Base-by-base conservation (phyloP, 2,888 invertebrate genomes). In the Eumacrocentrus americanus region DNA sequence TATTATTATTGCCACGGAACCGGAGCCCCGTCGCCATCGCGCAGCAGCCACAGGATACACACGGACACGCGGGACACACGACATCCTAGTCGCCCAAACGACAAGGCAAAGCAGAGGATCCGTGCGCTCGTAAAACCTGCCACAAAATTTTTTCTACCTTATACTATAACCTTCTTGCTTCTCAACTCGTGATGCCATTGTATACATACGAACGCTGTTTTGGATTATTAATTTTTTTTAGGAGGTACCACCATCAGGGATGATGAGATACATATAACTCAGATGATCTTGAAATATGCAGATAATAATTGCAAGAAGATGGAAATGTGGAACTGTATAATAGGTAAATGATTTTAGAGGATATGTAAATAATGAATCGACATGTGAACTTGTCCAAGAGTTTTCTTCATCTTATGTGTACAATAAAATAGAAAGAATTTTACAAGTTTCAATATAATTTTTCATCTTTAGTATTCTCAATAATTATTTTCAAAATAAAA, bases 1-100 rank as follows among this genome's bases (percentile, higher is more conserved):
- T 67, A 67, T 67, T 64, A 66, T 66, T 66, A 67, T 66, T 63
- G 61, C 60, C 58, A 47, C 42, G 11, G 40, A 58, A 16, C 46
- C 46, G 9, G 56, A 34, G 47, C 50, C 5, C 51, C 37, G 34
- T 22, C 50, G 11, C 23, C 14, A 16, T 25, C 25, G 12, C 29
- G 16, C 20, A 40, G n/a, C 42, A 42, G 42, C 42, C 16, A 12
- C n/a, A 29, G 29, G 5, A 29, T 42, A 42, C 42, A 16, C 42
- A 37, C 37, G 2, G 12, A 52, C 18, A 44, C 48, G 18, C 42
- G 38, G 47, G 14, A 46, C 35, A 37, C 46, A 44, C 34, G n/a
- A 18, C 2, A n/a, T n/a, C n/a, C n/a, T 12, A 11, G 16, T 34
- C 12, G n/a, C 35, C 18, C 14, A 55, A 55, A 56, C 47, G 56